phyloP scores from a whole-genome alignment of 2,888 invertebrate genomes.

The Hecatera dysodea region DNA sequence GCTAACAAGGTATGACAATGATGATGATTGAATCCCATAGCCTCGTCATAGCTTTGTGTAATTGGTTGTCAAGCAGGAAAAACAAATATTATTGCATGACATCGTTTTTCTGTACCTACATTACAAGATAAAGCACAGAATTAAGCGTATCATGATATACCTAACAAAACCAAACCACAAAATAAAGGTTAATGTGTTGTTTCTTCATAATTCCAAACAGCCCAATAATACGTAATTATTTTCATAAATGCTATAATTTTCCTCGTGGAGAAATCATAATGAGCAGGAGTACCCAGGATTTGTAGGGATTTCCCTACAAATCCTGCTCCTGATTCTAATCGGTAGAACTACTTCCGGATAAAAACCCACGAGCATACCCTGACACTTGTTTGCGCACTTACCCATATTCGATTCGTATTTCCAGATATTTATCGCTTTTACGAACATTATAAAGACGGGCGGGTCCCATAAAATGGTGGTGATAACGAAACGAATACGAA shows the following conservation, averaged over 20 bases:
- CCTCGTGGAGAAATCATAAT: background rate
- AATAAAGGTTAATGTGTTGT: background rate
- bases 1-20: slow-evolving; percentile 8
- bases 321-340: no score
- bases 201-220: background rate
- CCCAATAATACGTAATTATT: background rate
- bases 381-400: background rate
- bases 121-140: background rate
- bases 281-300: background rate
- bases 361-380: background rate
- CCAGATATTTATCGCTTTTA: no score
- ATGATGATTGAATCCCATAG: background rate
- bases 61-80: slow-evolving; percentile 12
- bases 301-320: background rate
- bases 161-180: no score
- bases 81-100: background rate
- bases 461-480: no score
- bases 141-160: background rate
- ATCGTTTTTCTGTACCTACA: background rate
- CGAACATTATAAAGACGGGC: no score
- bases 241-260: background rate
- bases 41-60: background rate
- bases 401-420: background rate
- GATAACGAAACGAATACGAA: no score
- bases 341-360: background rate